Base-by-base conservation (phyloP, 2,797 vertebrate species). In the Podargus strigoides region DNA sequence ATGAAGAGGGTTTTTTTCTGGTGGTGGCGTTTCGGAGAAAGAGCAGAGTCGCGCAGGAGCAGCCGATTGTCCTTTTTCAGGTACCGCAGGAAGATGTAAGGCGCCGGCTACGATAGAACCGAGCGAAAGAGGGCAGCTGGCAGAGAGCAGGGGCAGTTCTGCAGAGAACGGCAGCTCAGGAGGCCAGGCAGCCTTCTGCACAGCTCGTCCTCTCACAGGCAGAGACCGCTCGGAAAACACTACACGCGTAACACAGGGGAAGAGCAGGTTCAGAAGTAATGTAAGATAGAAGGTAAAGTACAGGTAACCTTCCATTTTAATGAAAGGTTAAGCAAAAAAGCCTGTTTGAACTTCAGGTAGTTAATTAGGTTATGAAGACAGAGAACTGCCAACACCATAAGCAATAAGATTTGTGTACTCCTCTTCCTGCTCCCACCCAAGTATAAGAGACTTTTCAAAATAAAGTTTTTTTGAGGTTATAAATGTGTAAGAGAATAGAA, bases 61-160 rank as follows among this genome's bases (percentile, higher is more conserved):
- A 16, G 52, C 8, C 5, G 53, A 6, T 3, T 7, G 34, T 14
- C 72, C 34, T 30, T 18, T 18, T 17, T 19, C 42, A 11, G 68
- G 34, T 58, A 11, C 3, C 2, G 75, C 27, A 18, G 42, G 41
- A 44, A 32, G 47, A 47, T 3, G 49, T 1, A 46, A 63, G 74
- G 18, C 1, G 19, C 30, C 4, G 1, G 26, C 39, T 63, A 1
- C 32, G 21, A 8, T 16, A 26, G 7, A 19, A 13, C 32, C 0
- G 14, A 18, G 41, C 3, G 2, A 12, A 8, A 17, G 19, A 6
- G 39, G n/a, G 56, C 41, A 4, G 8, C 11, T 53, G 0, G 11
- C 26, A 10, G 0, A 15, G 4, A 16, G 4, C 24, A 12, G 41
- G 3, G 22, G 19, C 41, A 0, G 4, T 34, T 28, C 50, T 30